phyloP scores from a whole-genome alignment of 2,888 invertebrate species.

The Andrena flavipes region DNA sequence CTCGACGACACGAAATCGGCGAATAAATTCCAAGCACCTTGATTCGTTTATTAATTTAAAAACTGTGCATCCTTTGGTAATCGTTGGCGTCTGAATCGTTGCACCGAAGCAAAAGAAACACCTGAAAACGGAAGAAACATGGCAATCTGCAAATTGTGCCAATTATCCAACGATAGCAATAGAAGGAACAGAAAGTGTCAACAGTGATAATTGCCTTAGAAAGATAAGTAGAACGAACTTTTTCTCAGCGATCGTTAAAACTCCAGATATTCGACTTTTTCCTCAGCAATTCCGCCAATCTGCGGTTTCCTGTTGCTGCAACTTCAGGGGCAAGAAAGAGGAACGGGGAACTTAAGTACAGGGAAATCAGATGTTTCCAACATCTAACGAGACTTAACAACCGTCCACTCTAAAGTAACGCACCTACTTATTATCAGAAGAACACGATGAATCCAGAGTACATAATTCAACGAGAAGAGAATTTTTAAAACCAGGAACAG shows the following conservation, averaged over 20 bases:
- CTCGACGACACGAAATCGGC: constrained; percentile 53
- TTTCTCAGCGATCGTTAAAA: constrained; percentile 41
- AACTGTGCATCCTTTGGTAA: neutral
- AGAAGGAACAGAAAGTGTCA: neutral
- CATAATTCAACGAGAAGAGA: too few relatives aligned
- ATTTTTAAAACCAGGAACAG: too few relatives aligned
- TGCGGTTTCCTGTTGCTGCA: constrained; percentile 38
- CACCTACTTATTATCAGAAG: too few relatives aligned
- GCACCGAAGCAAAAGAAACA: neutral
- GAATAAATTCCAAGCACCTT: constrained; percentile 54
- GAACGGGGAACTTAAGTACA: neutral
- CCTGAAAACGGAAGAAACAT: neutral
- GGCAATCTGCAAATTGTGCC: neutral
- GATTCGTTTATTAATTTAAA: constrained; percentile 46
- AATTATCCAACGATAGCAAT: neutral
- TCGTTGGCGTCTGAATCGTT: neutral
- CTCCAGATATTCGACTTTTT: constrained; percentile 13
- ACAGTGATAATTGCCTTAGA: constrained; percentile 1
- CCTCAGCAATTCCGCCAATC: constrained; percentile 5
- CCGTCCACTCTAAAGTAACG: neutral
- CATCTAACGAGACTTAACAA: neutral
- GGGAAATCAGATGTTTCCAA: neutral
- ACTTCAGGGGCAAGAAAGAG: neutral
- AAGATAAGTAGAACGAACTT: constrained; percentile 29
- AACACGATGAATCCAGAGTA: too few relatives aligned